A percentile compares a stretch with the other conserved stretches of the same genome.
Evolutionary conservation across 2,797 vertebrate species (phyloP).

Genomic region (Enteromius argenteus): DNA sequence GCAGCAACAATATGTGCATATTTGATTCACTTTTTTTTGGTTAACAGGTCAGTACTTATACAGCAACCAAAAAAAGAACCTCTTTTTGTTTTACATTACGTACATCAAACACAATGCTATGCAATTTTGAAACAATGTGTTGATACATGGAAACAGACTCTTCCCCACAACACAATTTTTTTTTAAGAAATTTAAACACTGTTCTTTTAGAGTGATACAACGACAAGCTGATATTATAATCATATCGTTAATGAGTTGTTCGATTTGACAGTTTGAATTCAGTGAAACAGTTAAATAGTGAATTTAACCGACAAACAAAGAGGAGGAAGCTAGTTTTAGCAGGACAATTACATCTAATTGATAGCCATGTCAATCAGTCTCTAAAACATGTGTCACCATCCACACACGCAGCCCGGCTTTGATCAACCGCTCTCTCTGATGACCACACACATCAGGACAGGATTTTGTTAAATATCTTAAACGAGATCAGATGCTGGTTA

Average conservation of each 20-base stretch:
- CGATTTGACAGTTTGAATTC: background rate
- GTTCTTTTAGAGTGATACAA: background rate
- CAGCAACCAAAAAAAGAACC: too few relatives aligned
- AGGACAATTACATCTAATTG: conserved; percentile 55
- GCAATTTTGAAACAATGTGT: background rate
- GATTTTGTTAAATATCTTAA: background rate
- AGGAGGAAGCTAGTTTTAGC: conserved; percentile 12
- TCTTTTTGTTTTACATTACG: background rate
- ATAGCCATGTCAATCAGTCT: conserved; percentile 55
- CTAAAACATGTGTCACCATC: conserved; percentile 35
- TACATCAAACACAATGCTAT: background rate
- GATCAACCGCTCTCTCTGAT: conserved; percentile 1
- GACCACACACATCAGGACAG: conserved; percentile 1
- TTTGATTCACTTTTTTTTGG: background rate
- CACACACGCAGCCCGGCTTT: conserved; percentile 23
- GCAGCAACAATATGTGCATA: background rate
- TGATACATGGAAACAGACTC: background rate
- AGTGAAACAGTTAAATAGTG: background rate
- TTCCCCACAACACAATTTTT: background rate
- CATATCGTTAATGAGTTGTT: background rate
- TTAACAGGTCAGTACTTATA: background rate
- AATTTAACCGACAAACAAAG: conserved; percentile 13
- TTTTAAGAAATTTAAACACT: background rate
- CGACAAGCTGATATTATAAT: background rate
- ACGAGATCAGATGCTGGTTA: background rate